phyloP scores from a whole-genome alignment of 2,888 invertebrate species.

The Callimorpha dominula region DNA sequence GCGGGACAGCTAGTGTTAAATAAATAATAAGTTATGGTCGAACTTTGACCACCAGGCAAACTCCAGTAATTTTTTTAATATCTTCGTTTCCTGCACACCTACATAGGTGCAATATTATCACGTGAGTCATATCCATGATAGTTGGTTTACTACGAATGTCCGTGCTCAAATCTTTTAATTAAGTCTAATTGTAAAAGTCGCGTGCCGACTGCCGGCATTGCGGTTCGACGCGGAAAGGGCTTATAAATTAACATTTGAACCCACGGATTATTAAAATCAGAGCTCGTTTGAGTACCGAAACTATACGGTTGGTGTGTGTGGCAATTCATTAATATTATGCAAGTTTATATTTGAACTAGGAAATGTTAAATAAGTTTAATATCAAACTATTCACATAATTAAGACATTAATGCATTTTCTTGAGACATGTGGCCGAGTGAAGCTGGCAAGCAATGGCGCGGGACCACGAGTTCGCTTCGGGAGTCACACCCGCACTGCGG shows the following conservation, averaged over 20 bases:
- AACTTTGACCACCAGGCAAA: neutral
- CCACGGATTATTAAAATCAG: conserved; percentile 72
- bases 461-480: conserved; percentile 59
- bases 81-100: conserved; percentile 29
- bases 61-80: conserved; percentile 27
- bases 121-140: conserved; percentile 52
- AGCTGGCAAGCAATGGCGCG: conserved; percentile 11
- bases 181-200: conserved; percentile 67
- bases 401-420: neutral
- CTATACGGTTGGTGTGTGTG: neutral
- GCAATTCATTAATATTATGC: neutral
- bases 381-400: neutral
- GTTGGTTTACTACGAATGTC: conserved; percentile 50
- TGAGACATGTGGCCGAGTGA: neutral
- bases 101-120: conserved; percentile 43
- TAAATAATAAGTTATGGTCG: no score
- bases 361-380: neutral
- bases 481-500: conserved; percentile 79
- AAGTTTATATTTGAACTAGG: no score
- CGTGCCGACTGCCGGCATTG: conserved; percentile 46
- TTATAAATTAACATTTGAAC: conserved; percentile 74
- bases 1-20: no score
- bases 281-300: conserved; percentile 37
- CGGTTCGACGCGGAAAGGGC: conserved; percentile 52
- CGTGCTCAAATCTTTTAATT: conserved; percentile 69